These are phyloP conservation scores for Homarus gammarus DNA, from an alignment of 2,888 invertebrate genomes.

Conservation along the genomic window DNA sequence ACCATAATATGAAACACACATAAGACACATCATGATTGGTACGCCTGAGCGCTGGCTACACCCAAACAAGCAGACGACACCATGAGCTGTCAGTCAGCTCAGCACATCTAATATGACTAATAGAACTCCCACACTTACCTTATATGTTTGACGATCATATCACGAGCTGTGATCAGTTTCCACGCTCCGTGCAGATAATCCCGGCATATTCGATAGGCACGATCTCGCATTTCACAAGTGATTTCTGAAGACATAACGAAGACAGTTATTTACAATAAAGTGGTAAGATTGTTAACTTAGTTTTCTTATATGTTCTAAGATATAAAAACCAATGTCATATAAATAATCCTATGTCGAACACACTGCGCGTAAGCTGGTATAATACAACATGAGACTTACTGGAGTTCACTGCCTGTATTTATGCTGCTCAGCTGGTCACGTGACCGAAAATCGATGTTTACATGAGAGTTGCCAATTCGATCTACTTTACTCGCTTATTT, in stretches of 20 bases:
- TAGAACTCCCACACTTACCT: constrained; percentile 83
- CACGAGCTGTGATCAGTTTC: constrained; percentile 89
- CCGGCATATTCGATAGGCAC: constrained; percentile 83
- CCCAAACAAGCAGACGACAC: constrained; percentile 14
- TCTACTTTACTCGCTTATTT: background rate
- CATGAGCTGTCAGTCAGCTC: background rate
- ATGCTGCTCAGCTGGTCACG: background rate
- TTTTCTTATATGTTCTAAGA: too few relatives aligned
- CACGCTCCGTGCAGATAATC: constrained; percentile 94
- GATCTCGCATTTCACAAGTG: constrained; percentile 69
- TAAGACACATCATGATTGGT: too few relatives aligned
- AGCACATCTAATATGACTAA: too few relatives aligned
- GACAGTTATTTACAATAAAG: background rate
- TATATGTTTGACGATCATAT: constrained; percentile 89
- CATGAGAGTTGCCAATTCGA: background rate
- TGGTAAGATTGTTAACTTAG: too few relatives aligned
- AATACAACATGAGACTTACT: too few relatives aligned
- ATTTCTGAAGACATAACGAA: constrained; percentile 72
- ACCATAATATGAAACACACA: too few relatives aligned
- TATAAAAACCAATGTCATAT: too few relatives aligned
- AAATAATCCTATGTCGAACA: too few relatives aligned
- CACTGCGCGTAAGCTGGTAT: too few relatives aligned
- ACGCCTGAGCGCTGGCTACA: background rate
- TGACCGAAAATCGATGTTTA: background rate
- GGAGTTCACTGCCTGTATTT: background rate